Base-by-base conservation (phyloP, 2,113 vertebrate genomes). In the Motacilla tschutschensis region DNA sequence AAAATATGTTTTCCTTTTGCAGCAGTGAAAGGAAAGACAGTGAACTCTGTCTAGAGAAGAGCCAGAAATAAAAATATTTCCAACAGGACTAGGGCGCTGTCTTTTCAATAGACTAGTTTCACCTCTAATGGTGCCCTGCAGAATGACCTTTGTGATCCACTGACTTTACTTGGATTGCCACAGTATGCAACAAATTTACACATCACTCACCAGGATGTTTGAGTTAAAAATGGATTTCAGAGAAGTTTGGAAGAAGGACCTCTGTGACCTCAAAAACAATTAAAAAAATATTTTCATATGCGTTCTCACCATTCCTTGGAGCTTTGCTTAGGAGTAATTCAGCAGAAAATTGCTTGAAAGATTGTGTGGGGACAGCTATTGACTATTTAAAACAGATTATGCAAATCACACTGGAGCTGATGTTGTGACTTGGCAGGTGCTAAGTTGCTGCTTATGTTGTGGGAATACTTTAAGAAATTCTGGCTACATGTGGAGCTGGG, bases 321-420 rank as follows among this genome's bases (percentile, higher is more conserved):
- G 33, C 26, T 79, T 84, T 50, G 29, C 21, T 86, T 31, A 46
- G 31, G 64, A 63, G 53, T 8, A 87, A 82, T 70, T 66, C 40
- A 70, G 64, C 25, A 90, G 59, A 87, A 92, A 88, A 93, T 73
- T 73, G 11, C 54, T 58, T 33, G 24, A 35, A 79, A 83, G 44
- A 31, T 47, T 87, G 22, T 66, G 33, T 57, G 22, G 10, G 17
- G 5, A 9, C 5, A 48, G 17, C 12, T 54, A 16, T 28, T 63
- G 72, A 22, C 43, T 77, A 20, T 54, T 76, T 77, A 53, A 82
- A 90, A 38, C 28, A 79, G 82, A 36, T 47, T 25, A 73, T 79
- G 48, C 33, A 74, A 50, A 63, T 66, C 69, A 85, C 43, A 33
- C 19, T 38, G 75, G 57, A 51, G 40, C 25, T 77, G 60, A 24